Evolutionary conservation across 2,113 vertebrate genomes (phyloP).

Genomic region (Pleuronectes platessa): DNA sequence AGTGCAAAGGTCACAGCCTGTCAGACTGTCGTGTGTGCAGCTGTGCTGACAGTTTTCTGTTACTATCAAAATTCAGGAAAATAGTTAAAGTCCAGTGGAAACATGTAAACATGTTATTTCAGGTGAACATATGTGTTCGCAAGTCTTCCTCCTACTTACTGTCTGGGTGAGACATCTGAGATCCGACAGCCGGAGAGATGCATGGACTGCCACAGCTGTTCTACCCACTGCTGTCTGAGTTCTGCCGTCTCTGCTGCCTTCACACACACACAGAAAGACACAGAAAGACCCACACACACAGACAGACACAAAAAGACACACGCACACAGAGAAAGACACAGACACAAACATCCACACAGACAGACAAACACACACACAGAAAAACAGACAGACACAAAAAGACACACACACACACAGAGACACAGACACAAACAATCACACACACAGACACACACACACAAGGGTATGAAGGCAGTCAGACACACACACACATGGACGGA

Average conservation of each 20-base stretch:
- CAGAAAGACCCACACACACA: neutral
- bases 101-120: neutral
- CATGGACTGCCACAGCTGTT: constrained; percentile 79
- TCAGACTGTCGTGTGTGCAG: neutral
- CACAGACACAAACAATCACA: too few relatives aligned
- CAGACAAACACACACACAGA: too few relatives aligned
- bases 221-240: constrained; percentile 78
- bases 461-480: too few relatives aligned
- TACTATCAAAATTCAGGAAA: neutral
- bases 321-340: neutral
- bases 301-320: neutral
- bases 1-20: neutral
- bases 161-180: neutral
- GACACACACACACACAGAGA: too few relatives aligned
- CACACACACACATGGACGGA: too few relatives aligned
- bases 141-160: constrained; percentile 45
- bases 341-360: too few relatives aligned
- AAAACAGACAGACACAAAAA: too few relatives aligned
- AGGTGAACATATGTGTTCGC: neutral
- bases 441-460: too few relatives aligned
- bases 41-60: too few relatives aligned
- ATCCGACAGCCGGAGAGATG: constrained; percentile 47
- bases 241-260: constrained; percentile 78
- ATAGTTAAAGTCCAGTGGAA: neutral
- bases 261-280: constrained; percentile 24